phyloP scores from a whole-genome alignment of 2,113 vertebrate species.

The Tyto alba region DNA sequence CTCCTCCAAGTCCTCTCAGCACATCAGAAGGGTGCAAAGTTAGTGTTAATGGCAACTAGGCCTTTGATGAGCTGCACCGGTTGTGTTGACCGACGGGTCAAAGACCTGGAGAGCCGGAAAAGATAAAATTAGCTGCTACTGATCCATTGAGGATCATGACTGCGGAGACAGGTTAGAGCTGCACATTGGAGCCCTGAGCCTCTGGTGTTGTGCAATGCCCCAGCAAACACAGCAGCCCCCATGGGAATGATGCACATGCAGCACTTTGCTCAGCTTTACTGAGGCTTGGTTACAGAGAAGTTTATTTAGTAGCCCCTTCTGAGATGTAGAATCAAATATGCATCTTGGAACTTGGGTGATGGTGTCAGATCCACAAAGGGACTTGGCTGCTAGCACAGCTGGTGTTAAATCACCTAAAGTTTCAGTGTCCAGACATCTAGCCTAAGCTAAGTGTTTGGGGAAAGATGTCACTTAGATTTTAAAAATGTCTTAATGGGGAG shows the following conservation, averaged over 20 bases:
- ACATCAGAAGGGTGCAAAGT: neutral
- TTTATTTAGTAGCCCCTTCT: neutral
- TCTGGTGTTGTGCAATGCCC: neutral
- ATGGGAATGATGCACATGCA: rapidly evolving
- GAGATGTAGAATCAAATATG: neutral
- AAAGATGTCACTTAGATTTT: neutral
- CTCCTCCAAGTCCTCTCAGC: neutral
- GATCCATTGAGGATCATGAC: neutral
- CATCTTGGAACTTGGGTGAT: neutral
- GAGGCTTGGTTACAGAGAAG: neutral
- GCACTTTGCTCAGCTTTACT: neutral
- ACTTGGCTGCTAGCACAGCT: neutral
- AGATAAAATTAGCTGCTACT: conserved; percentile 7
- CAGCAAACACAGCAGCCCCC: neutral
- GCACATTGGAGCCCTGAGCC: neutral
- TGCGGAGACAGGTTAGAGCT: neutral
- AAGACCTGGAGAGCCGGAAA: neutral
- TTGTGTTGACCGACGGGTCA: neutral
- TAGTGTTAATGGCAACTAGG: neutral
- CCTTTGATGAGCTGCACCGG: neutral
- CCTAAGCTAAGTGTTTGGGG: neutral
- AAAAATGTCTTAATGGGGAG: neutral
- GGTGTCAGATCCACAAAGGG: neutral
- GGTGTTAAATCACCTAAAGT: neutral
- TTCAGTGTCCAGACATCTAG: neutral